Evolutionary conservation across 2,113 vertebrate genomes (phyloP).

Genomic region (Empidonax alnorum): DNA sequence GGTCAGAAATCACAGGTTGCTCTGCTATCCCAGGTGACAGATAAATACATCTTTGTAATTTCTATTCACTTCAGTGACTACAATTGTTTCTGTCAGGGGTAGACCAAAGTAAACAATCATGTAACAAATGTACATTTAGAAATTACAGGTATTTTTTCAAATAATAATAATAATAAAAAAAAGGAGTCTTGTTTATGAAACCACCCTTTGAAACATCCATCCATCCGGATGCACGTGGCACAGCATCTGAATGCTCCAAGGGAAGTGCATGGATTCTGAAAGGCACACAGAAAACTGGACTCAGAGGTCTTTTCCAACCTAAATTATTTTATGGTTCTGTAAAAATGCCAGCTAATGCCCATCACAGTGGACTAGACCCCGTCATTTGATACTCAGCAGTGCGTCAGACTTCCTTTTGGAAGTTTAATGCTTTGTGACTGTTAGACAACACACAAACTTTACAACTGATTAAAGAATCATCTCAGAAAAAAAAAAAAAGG

Average conservation of each 20-base stretch:
- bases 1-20: background rate
- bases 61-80: background rate
- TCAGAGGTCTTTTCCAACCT: background rate
- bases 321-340: background rate
- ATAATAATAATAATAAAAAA: background rate
- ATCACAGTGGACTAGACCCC: background rate
- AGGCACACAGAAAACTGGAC: accelerated
- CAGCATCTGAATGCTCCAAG: background rate
- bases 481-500: background rate
- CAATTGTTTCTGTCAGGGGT: background rate
- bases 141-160: background rate
- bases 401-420: background rate
- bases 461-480: accelerated
- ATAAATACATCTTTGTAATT: background rate
- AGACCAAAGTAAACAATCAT: background rate
- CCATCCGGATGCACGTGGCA: background rate
- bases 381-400: too few relatives aligned
- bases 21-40: background rate
- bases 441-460: background rate
- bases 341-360: background rate
- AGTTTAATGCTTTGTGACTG: background rate
- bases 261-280: background rate
- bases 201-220: background rate
- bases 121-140: background rate
- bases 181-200: background rate